phyloP scores from a whole-genome alignment of 2,797 vertebrate species.

The Hippoglossus hippoglossus region DNA sequence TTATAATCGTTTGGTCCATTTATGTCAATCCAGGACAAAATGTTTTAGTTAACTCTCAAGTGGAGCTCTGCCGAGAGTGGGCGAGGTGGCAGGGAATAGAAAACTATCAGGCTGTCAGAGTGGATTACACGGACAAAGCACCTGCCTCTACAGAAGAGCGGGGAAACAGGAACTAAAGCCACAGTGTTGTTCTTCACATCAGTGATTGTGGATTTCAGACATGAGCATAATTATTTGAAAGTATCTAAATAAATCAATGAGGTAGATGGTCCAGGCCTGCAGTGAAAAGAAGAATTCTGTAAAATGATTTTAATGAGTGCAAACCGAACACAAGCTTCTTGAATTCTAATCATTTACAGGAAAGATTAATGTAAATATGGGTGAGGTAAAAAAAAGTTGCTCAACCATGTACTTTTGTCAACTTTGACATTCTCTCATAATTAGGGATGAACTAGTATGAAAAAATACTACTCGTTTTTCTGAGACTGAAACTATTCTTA shows the following conservation, averaged over 20 bases:
- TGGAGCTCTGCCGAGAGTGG: slow-evolving; percentile 45
- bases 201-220: slow-evolving; percentile 36
- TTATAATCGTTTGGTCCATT: slow-evolving; percentile 63
- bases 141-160: slow-evolving; percentile 35
- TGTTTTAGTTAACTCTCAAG: slow-evolving; percentile 60
- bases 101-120: slow-evolving; percentile 70
- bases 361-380: too few species aligned
- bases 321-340: neutral
- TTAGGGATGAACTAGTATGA: too few species aligned
- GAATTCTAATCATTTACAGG: too few species aligned
- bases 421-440: too few species aligned
- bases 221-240: slow-evolving; percentile 63
- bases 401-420: too few species aligned
- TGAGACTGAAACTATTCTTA: too few species aligned
- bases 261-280: neutral
- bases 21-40: slow-evolving; percentile 58
- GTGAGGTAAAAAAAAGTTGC: too few species aligned
- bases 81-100: slow-evolving; percentile 73
- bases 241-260: slow-evolving; percentile 60
- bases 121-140: slow-evolving; percentile 66
- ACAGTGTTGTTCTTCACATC: slow-evolving; percentile 52
- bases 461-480: too few species aligned
- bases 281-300: slow-evolving; percentile 57
- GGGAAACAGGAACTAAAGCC: slow-evolving; percentile 44
- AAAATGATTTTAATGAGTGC: slow-evolving; percentile 40